Evolutionary conservation across 1,140 invertebrate genomes (phyloP), one percentile per base, ranked within the genome.

Genomic region (Lucilia sericata): DNA sequence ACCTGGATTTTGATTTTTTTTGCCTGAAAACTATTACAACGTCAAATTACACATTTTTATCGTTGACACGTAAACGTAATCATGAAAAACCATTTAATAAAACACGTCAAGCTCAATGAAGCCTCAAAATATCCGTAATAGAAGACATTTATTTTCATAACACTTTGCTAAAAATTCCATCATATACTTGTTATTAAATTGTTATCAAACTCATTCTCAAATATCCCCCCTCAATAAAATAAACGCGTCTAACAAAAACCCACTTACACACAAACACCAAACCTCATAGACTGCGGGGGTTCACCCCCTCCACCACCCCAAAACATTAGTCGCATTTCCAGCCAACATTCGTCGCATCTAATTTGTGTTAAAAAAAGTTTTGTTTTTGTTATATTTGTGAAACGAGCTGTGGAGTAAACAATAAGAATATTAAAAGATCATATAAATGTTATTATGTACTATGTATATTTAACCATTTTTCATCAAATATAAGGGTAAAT

Each of bases 1-100:
- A 47, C 36, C 75, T 49, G 42, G 17, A 78, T n/a, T 47, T 49
- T 21, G 14, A 3, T 2, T 30, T 30, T 30, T 30, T 49, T 47
- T 0, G 2, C 47, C 36, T 19, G 8, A 1, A 78, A 78, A 78
- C 75, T 78, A n/a, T n/a, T n/a, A n/a, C n/a, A n/a, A n/a, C n/a
- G n/a, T n/a, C n/a, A n/a, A n/a, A n/a, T n/a, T n/a, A n/a, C 19
- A 42, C n/a, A 42, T 49, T 49, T 80, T 80, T 80, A 49, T 17
- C n/a, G 76, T 80, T 80, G 76, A 80, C 76, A 80, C 76, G 76
- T 80, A 80, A 80, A 49, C 42, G 76, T 80, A 80, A 80, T 80
- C 76, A 80, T 80, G 42, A 5, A 42, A 21, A 80, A 49, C 76
- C 76, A 80, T 80, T 80, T 80, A 49, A 49, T 49, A 80, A 19